Evolutionary conservation across 2,113 vertebrate species (phyloP).

Genomic region (Micronycteris hirsuta): DNA sequence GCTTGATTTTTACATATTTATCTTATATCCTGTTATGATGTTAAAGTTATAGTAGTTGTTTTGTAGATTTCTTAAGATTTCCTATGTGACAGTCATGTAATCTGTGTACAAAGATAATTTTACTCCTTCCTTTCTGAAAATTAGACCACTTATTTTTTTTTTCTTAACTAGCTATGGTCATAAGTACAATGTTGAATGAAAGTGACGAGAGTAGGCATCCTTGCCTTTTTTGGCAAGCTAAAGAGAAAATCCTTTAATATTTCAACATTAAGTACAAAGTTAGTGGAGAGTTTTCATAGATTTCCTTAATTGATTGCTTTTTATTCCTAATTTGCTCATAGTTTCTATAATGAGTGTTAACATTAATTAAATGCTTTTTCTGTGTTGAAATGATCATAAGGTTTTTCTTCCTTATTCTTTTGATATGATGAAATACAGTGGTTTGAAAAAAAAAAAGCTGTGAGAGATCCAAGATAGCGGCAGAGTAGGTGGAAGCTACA

Average conservation of each 20-base stretch:
- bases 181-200: neutral
- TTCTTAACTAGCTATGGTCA: neutral
- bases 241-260: neutral
- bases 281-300: neutral
- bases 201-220: neutral
- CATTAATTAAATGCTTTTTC: neutral
- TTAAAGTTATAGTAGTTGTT: neutral
- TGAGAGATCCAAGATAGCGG: no score
- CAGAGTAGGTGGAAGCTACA: no score
- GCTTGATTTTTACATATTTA: neutral
- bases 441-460: neutral
- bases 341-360: neutral
- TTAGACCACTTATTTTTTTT: neutral
- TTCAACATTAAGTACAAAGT: neutral
- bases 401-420: neutral
- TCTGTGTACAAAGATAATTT: neutral
- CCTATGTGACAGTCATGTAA: neutral
- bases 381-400: neutral
- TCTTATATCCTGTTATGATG: neutral
- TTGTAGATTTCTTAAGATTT: neutral
- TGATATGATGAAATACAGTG: neutral
- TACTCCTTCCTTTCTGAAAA: neutral
- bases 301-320: neutral
- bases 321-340: neutral
- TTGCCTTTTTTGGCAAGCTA: neutral